Conservation (phyloP, 2,888 invertebrate genomes). For the Pristionchus maxplancki region DNA sequence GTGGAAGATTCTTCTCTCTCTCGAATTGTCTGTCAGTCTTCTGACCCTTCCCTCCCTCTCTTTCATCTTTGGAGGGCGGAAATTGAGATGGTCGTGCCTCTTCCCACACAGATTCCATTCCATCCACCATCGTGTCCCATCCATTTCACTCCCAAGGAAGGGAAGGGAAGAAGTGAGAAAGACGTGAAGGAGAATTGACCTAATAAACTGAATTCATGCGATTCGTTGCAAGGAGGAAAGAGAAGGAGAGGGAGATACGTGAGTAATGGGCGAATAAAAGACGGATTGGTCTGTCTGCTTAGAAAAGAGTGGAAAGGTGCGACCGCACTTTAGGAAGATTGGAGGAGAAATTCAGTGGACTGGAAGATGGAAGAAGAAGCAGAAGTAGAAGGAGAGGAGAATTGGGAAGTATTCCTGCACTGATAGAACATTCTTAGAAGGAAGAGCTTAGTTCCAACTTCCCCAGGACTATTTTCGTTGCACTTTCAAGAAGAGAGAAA, state of each 20-base stretch:
- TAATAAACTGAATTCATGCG: not conserved
- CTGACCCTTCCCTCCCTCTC: conserved; percentile 10
- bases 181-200: not conserved
- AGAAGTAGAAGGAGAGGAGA: not conserved
- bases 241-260: not conserved
- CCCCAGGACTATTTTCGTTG: not conserved
- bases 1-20: not conserved
- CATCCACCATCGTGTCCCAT: not conserved
- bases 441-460: not conserved
- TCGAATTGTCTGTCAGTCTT: conserved; percentile 8
- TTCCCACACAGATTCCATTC: conserved; percentile 34
- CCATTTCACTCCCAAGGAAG: not conserved
- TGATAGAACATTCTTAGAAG: not conserved
- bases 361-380: conserved; percentile 5
- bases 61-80: conserved; percentile 12
- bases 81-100: conserved; percentile 29
- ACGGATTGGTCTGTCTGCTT: not conserved
- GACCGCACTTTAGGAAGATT: conserved; percentile 30
- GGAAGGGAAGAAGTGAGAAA: conserved; percentile 2
- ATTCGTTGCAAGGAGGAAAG: not conserved
- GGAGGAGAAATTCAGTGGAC: not conserved
- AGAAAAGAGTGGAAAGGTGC: not conserved
- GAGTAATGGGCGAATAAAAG: not conserved
- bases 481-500: not conserved
- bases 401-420: not conserved